Percentiles rank a stretch among this genome's conserved stretches.
Evolutionary conservation across 2,797 vertebrate species (phyloP).

Genomic region (Merluccius polli): DNA sequence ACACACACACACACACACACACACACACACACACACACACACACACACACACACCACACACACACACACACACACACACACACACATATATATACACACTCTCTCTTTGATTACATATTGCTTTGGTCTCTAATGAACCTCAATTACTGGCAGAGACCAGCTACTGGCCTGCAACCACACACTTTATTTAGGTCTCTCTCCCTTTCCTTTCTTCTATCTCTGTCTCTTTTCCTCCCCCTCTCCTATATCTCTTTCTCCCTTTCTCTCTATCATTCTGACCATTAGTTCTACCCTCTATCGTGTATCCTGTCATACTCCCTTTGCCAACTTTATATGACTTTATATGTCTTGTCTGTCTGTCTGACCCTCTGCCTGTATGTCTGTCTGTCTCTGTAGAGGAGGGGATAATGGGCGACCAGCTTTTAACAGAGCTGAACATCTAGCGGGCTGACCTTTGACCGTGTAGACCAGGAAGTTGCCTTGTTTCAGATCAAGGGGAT

Average conservation of each 20-base stretch:
- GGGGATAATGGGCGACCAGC: too few relatives aligned
- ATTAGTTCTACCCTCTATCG: not conserved
- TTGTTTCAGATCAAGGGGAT: too few relatives aligned
- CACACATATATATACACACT: constrained; percentile 16
- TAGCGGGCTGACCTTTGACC: too few relatives aligned
- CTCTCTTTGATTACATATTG: constrained; percentile 72
- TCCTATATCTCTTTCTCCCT: constrained; percentile 8
- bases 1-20: too few relatives aligned
- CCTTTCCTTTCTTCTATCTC: not conserved
- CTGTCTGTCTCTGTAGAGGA: too few relatives aligned
- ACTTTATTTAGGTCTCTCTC: constrained; percentile 10
- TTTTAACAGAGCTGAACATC: too few relatives aligned
- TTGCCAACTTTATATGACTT: not conserved
- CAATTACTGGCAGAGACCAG: constrained; percentile 57
- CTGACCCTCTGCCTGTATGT: too few relatives aligned
- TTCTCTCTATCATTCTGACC: not conserved
- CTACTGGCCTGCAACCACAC: constrained; percentile 11
- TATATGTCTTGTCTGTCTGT: too few relatives aligned
- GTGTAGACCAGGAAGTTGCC: too few relatives aligned
- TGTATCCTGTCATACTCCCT: not conserved
- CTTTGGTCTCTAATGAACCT: constrained; percentile 68
- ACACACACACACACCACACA: too few relatives aligned
- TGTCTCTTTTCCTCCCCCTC: constrained; percentile 6
- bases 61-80: too few relatives aligned
- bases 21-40: too few relatives aligned